These are phyloP conservation scores for Neotoma lepida DNA, from an alignment of 2,113 vertebrate genomes.

Conservation along the genomic window DNA sequence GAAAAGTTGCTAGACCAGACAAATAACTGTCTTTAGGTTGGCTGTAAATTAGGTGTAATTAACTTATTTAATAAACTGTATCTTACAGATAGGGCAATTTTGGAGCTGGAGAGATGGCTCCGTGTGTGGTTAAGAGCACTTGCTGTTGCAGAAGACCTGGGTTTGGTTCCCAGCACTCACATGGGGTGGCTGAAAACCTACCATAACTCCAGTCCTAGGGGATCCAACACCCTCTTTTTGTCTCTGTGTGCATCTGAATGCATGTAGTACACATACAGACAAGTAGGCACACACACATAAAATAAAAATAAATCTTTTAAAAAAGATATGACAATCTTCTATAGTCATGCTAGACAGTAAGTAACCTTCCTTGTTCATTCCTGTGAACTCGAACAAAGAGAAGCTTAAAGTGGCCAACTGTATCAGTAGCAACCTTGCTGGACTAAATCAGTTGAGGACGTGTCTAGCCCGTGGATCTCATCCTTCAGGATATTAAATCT, in stretches of 20 bases:
- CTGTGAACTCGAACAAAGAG: slow-evolving; percentile 44
- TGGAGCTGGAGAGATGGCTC: background rate
- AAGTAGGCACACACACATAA: too few species aligned
- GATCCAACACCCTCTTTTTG: background rate
- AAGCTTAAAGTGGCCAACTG: background rate
- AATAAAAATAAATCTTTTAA: background rate
- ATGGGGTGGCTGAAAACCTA: background rate
- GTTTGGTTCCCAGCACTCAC: background rate
- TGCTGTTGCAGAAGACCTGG: background rate
- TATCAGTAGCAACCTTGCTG: slow-evolving; percentile 38
- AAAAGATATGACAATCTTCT: background rate
- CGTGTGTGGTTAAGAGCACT: background rate
- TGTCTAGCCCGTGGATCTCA: slow-evolving; percentile 35
- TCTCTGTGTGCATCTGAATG: background rate
- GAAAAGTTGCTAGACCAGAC: slow-evolving; percentile 10
- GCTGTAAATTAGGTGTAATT: slow-evolving; percentile 29
- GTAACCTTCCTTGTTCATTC: background rate
- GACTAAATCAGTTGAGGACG: slow-evolving; percentile 59
- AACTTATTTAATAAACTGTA: background rate
- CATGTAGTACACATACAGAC: background rate
- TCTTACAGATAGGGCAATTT: slow-evolving; percentile 10
- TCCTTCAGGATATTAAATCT: slow-evolving; percentile 49
- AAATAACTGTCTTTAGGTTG: slow-evolving; percentile 47
- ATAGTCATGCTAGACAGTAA: background rate
- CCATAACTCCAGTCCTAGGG: background rate